Percentiles rank a stretch among this genome's conserved stretches.
These are phyloP conservation scores for Pseudanteris insignis DNA, from an alignment of 2,888 invertebrate species.

Conservation along the genomic window DNA sequence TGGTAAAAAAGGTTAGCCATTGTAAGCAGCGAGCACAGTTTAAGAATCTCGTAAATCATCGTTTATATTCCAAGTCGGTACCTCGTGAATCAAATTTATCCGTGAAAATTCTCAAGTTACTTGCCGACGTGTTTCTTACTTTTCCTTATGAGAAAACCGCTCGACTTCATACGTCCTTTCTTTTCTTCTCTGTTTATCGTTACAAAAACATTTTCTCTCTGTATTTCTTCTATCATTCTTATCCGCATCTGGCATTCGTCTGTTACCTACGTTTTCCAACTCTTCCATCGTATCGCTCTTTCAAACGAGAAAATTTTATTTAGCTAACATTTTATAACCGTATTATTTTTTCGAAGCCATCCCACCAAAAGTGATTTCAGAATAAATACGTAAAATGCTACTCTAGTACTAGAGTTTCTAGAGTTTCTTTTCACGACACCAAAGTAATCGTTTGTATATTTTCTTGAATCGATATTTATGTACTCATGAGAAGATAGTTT, in stretches of 20 bases:
- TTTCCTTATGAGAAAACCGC: constrained; percentile 36
- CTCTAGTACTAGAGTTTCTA: constrained; percentile 4
- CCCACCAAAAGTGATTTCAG: constrained; percentile 3
- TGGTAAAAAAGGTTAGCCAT: constrained; percentile 38
- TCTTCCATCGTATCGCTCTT: constrained; percentile 28
- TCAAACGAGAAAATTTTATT: constrained; percentile 31
- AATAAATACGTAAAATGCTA: constrained; percentile 20
- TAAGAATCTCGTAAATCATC: constrained; percentile 53
- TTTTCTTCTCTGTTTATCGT: constrained; percentile 43
- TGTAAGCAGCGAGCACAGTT: constrained; percentile 40
- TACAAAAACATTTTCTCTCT: constrained; percentile 35
- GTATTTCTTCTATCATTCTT: constrained; percentile 17
- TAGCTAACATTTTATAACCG: constrained; percentile 29
- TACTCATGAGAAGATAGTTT: no score
- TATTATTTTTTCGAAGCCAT: constrained; percentile 20
- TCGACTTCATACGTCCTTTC: constrained; percentile 41
- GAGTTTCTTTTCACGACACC: no score
- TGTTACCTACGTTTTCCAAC: no score
- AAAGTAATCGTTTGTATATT: no score
- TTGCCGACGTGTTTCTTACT: constrained; percentile 44
- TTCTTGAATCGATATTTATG: no score
- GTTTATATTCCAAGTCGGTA: constrained; percentile 52
- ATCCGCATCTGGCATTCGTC: constrained; percentile 21
- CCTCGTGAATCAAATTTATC: constrained; percentile 53
- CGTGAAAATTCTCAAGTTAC: constrained; percentile 45